These are phyloP conservation scores for Alviniconcha strummeri DNA, from an alignment of 2,888 invertebrate species.

Conservation along the genomic window DNA sequence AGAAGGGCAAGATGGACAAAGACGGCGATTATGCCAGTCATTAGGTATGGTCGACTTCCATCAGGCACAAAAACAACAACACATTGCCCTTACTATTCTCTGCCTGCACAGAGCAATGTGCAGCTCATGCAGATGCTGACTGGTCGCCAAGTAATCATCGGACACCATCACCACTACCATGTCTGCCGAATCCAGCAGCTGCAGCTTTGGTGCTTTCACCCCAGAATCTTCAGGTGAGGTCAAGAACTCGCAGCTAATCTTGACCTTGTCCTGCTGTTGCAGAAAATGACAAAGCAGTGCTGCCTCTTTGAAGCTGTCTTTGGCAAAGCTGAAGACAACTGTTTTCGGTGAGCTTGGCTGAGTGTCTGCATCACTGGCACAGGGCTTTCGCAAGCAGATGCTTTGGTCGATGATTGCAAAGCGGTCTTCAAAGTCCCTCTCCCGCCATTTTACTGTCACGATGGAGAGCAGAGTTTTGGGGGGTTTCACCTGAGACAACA, in stretches of 20 bases:
- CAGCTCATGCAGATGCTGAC: slow-evolving; percentile 60
- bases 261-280: neutral
- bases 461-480: neutral
- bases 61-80: slow-evolving; percentile 50
- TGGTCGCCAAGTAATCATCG: slow-evolving; percentile 52
- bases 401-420: neutral
- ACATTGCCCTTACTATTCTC: slow-evolving; percentile 37
- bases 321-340: slow-evolving; percentile 41
- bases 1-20: too few relatives aligned
- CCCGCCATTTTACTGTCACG: slow-evolving; percentile 22
- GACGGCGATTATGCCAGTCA: too few relatives aligned
- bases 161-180: slow-evolving; percentile 63
- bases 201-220: slow-evolving; percentile 4
- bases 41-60: slow-evolving; percentile 38
- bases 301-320: slow-evolving; percentile 40
- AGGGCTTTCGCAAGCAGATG: neutral
- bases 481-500: neutral
- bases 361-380: neutral
- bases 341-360: neutral
- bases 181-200: slow-evolving; percentile 53
- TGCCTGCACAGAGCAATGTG: slow-evolving; percentile 61
- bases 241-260: slow-evolving; percentile 25
- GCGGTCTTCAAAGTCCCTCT: slow-evolving; percentile 8
- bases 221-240: neutral
- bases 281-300: slow-evolving; percentile 31